Evolutionary conservation across 2,113 vertebrate genomes (phyloP), one percentile per base, ranked within the genome.

Genomic region (Cynoglossus semilaevis): DNA sequence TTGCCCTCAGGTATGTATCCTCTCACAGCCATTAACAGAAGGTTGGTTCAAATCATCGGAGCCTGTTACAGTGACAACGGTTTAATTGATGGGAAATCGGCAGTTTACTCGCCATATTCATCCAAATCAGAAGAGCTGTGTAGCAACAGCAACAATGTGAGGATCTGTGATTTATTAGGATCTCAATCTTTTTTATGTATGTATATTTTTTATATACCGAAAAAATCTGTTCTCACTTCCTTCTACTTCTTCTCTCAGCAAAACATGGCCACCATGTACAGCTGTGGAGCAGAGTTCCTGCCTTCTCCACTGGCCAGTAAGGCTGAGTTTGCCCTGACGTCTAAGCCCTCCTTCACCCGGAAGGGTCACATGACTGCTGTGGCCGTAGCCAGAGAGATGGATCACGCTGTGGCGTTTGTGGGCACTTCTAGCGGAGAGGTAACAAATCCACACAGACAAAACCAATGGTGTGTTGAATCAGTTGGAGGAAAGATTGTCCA

Each of bases 251-350:
- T 58, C 8, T 15, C 0, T 37, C 58, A 90, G 76, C 45, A 51
- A 0, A 1, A 55, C 15, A 67, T 67, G 69, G 66, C 58, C 1
- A 8, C 59, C 22, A 66, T 0, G 1, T 94, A 91, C 77, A 84
- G 45, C 1, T 99, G 96, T 44, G 96, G 96, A 41, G 94, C 86
- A 0, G 96, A 99, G 73, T 95, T 96, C 80, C 89, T 99, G 67
- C 95, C 95, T 0, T 95, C 97, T 18, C 95, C 96, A 0, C 75
- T 98, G 88, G 96, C 94, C 79, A 94, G 93, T 66, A 93, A 79
- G 67, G 58, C 83, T 0, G 80, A 86, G 14, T 88, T 87, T 7
- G 90, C 90, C 58, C 40, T 92, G 11, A 69, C 49, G 1, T 40
- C 83, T 0, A 51, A 71, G 9, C 71, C 82, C 2, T 3, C 65